phyloP scores from a whole-genome alignment of 1,140 invertebrate genomes.

The Drosophila burlai region DNA sequence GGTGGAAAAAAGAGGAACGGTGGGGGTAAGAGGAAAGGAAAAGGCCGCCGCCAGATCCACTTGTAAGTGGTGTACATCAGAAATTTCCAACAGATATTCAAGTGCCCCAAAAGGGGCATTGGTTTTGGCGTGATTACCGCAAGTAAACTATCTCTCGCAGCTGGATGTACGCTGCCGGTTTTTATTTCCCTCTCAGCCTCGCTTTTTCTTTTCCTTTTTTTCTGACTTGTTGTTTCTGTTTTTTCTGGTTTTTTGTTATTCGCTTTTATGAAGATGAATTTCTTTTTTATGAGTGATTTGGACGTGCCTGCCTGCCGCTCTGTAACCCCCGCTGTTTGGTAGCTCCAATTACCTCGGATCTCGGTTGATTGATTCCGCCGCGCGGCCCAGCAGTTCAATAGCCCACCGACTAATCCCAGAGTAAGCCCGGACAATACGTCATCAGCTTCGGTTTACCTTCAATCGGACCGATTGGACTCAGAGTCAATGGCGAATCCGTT shows the following conservation, averaged over 20 bases:
- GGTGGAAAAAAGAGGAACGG: conserved; percentile 13
- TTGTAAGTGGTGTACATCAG: conserved; percentile 75
- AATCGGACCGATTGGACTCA: neutral
- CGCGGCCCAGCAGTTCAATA: conserved; percentile 16
- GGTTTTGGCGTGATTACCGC: conserved; percentile 65
- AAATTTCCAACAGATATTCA: conserved; percentile 76
- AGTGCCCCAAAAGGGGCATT: conserved; percentile 36
- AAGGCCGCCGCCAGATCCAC: conserved; percentile 37
- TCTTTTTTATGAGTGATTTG: conserved; percentile 76
- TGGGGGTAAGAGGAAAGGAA: conserved; percentile 16
- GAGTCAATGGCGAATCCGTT: conserved; percentile 35
- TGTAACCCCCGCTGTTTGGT: conserved; percentile 28
- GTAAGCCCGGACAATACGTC: conserved; percentile 10
- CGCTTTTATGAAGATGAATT: conserved; percentile 77
- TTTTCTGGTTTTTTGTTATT: conserved; percentile 1
- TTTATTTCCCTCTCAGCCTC: conserved; percentile 25
- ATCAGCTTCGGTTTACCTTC: conserved; percentile 23
- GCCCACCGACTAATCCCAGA: conserved; percentile 18
- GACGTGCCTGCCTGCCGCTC: conserved; percentile 33
- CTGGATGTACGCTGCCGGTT: conserved; percentile 54
- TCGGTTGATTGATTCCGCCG: conserved; percentile 34
- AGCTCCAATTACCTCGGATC: conserved; percentile 74
- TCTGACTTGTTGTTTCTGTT: conserved; percentile 2
- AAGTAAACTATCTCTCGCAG: conserved; percentile 76
- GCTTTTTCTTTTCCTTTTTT: conserved; percentile 29